Evolutionary conservation across 2,113 vertebrate species (phyloP).

Genomic region (Mesocricetus auratus): DNA sequence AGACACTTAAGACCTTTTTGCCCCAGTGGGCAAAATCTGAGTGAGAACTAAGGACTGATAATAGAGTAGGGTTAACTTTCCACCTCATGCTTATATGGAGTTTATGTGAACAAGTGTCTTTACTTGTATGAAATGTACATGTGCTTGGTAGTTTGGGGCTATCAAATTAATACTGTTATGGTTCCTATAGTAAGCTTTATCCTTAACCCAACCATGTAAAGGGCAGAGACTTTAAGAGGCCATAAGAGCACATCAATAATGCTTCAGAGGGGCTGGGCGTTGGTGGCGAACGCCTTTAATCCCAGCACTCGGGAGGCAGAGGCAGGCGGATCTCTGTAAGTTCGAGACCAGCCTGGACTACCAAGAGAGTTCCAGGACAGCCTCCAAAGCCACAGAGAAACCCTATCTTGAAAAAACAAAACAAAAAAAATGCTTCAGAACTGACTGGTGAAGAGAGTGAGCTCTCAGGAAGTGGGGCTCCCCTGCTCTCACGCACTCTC

Average conservation of each 20-base stretch:
- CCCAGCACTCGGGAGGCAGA: too few species aligned
- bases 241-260: too few species aligned
- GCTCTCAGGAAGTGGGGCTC: background rate
- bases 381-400: too few species aligned
- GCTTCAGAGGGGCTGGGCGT: too few species aligned
- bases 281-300: too few species aligned
- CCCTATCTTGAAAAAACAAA: too few species aligned
- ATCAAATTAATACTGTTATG: background rate
- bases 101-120: background rate
- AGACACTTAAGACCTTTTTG: background rate
- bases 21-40: background rate
- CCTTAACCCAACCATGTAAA: background rate
- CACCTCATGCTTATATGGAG: background rate
- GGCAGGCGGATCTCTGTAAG: too few species aligned
- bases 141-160: background rate
- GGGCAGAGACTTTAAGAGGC: background rate
- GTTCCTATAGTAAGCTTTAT: background rate
- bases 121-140: background rate
- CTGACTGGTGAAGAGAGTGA: background rate
- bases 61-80: background rate
- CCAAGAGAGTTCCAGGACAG: too few species aligned
- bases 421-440: too few species aligned
- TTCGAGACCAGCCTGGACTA: too few species aligned
- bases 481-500: too few species aligned
- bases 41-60: background rate